Percentiles rank a stretch among this genome's conserved stretches.
phyloP scores from a whole-genome alignment of 2,888 invertebrate genomes.

The Agrypnus murinus region DNA sequence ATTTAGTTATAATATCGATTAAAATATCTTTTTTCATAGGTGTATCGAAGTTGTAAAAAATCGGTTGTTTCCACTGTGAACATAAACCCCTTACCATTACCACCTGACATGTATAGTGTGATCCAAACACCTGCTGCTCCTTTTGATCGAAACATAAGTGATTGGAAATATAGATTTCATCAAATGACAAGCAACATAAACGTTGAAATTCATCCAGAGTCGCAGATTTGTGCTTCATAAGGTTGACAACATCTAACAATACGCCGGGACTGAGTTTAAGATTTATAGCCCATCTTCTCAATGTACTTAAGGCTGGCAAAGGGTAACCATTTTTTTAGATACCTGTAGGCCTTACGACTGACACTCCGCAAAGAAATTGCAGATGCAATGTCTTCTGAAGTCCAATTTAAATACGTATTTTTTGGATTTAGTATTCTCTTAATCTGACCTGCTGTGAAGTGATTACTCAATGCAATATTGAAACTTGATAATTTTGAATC shows the following conservation, averaged over 20 bases:
- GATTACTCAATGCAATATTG: slow-evolving; percentile 3
- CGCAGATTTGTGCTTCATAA: slow-evolving; percentile 15
- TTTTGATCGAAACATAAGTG: slow-evolving; percentile 6
- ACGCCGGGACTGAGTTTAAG: slow-evolving; percentile 4
- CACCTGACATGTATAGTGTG: too few species aligned
- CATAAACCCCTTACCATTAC: slow-evolving; percentile 48
- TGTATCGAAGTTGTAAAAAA: slow-evolving; percentile 23
- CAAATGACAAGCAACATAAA: too few species aligned
- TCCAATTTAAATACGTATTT: too few species aligned
- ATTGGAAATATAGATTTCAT: slow-evolving; percentile 17
- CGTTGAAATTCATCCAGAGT: slow-evolving; percentile 6
- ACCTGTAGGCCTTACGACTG: slow-evolving; percentile 13
- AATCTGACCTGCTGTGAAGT: slow-evolving; percentile 24
- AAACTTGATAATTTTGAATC: slow-evolving; percentile 3
- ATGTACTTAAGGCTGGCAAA: slow-evolving; percentile 10
- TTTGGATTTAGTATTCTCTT: slow-evolving; percentile 12
- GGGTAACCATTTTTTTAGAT: slow-evolving; percentile 9
- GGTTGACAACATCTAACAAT: too few species aligned
- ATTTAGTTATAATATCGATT: slow-evolving; percentile 5
- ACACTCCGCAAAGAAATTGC: too few species aligned
- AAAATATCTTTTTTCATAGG: slow-evolving; percentile 56
- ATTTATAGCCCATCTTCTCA: slow-evolving; percentile 3
- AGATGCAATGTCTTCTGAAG: slow-evolving; percentile 18
- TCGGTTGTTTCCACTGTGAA: slow-evolving; percentile 48
- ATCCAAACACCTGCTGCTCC: neutral